phyloP scores from a whole-genome alignment of 1,140 invertebrate genomes.

The Zaprionus kolodkinae region DNA sequence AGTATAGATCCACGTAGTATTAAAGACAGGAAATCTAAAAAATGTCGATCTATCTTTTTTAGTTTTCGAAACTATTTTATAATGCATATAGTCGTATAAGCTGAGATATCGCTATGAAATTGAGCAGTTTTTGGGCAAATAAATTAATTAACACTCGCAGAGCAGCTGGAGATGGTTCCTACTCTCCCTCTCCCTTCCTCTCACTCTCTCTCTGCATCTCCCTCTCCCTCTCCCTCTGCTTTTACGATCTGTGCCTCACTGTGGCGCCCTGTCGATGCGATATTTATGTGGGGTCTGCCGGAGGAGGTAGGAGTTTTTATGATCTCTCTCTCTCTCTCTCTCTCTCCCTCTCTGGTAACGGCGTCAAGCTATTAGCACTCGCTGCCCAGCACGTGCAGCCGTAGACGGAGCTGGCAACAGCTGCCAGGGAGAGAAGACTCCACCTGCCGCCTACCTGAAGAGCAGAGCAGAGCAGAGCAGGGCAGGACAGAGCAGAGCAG shows the following conservation, averaged over 20 bases:
- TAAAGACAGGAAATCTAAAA: no score
- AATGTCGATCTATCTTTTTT: no score
- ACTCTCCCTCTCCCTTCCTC: no score
- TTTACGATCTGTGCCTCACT: background rate
- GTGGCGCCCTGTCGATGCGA: slow-evolving; percentile 11
- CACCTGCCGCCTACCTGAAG: slow-evolving; percentile 35
- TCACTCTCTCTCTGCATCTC: background rate
- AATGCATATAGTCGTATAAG: no score
- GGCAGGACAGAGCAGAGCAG: background rate
- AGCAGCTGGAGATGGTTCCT: background rate
- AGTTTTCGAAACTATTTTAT: no score
- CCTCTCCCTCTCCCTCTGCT: background rate
- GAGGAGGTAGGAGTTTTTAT: slow-evolving; percentile 24
- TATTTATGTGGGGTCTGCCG: slow-evolving; percentile 24
- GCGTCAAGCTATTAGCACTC: slow-evolving; percentile 63
- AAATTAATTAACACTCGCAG: slow-evolving; percentile 1
- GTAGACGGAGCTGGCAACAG: background rate
- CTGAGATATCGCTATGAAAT: no score
- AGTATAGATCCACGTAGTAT: no score
- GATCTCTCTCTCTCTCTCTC: background rate
- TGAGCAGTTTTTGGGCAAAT: background rate
- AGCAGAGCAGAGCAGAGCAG: background rate
- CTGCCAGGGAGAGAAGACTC: slow-evolving; percentile 10
- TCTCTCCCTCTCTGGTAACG: background rate
- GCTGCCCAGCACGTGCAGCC: slow-evolving; percentile 32